These are phyloP conservation scores for Nemotelus pantherinus DNA, from an alignment of 2,888 invertebrate species.

Conservation along the genomic window DNA sequence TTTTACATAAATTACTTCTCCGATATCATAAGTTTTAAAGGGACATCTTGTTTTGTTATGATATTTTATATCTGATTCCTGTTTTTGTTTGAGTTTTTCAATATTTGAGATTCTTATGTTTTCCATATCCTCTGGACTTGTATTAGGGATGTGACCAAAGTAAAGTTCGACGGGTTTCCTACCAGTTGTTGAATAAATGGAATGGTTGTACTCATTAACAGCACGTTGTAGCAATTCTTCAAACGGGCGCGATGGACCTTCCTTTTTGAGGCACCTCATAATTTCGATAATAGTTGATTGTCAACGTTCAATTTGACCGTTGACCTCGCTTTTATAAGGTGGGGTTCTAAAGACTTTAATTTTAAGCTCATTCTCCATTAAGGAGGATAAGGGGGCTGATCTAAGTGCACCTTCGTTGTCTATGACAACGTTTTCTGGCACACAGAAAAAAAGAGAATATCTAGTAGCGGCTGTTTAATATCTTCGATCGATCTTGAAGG, in stretches of 20 bases:
- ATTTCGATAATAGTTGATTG: not conserved
- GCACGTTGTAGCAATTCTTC: too few relatives aligned
- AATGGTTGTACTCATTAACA: too few relatives aligned
- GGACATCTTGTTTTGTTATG: conserved; percentile 27
- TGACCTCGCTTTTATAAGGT: conserved; percentile 43
- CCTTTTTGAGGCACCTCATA: too few relatives aligned
- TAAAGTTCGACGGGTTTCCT: conserved; percentile 1
- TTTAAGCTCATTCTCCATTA: conserved; percentile 33
- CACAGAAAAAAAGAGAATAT: conserved; percentile 36
- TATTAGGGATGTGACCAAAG: not conserved
- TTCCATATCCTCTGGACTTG: conserved; percentile 19
- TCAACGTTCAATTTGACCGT: conserved; percentile 47
- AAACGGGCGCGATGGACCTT: too few relatives aligned
- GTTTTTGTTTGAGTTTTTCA: conserved; percentile 11
- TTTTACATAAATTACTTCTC: conserved; percentile 43
- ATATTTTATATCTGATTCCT: too few relatives aligned
- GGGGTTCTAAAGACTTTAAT: conserved; percentile 21
- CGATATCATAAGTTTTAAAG: conserved; percentile 31
- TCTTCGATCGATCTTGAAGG: conserved; percentile 41
- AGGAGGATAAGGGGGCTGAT: conserved; percentile 18
- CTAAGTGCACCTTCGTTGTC: conserved; percentile 46
- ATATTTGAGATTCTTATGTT: conserved; percentile 33
- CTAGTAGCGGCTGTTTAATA: conserved; percentile 29
- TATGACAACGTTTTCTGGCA: conserved; percentile 39
- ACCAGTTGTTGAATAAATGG: conserved; percentile 32